Percentiles rank a stretch among this genome's conserved stretches.
Conservation (phyloP, 1,140 invertebrate species). For the Drosophila elegans region DNA sequence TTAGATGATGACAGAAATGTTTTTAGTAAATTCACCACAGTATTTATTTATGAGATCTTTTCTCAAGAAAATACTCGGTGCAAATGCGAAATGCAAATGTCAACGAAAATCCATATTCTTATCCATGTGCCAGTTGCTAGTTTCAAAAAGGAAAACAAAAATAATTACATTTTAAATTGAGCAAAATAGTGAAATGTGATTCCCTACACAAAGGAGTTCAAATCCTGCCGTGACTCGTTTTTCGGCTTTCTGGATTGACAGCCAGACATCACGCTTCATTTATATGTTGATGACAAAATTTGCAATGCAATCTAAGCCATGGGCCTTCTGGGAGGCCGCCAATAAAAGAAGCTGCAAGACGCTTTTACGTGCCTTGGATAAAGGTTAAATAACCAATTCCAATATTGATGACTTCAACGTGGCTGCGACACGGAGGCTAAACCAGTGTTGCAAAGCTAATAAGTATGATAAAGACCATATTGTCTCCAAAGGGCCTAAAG, state of each 20-base stretch:
- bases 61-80: constrained; percentile 44
- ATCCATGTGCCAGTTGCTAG: constrained; percentile 2
- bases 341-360: constrained; percentile 25
- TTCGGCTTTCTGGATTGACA: constrained; percentile 33
- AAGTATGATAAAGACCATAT: neutral
- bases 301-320: constrained; percentile 70
- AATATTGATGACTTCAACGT: neutral
- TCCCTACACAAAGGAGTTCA: constrained; percentile 41
- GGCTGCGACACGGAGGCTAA: neutral
- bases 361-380: constrained; percentile 21
- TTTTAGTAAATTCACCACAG: constrained; percentile 26
- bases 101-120: constrained; percentile 40
- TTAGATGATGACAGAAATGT: constrained; percentile 51
- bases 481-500: neutral
- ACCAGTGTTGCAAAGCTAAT: neutral
- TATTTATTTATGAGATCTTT: constrained; percentile 47
- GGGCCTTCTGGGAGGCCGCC: constrained; percentile 49
- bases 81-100: constrained; percentile 34
- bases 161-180: constrained; percentile 73
- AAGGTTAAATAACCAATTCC: constrained; percentile 22
- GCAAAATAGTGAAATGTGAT: constrained; percentile 35
- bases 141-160: constrained; percentile 45
- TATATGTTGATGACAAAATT: constrained; percentile 81
- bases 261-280: constrained; percentile 54
- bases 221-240: constrained; percentile 48